A percentile compares a stretch with the other conserved stretches of the same genome.
phyloP scores from a whole-genome alignment of 2,113 vertebrate species.

The Pitta sordida region DNA sequence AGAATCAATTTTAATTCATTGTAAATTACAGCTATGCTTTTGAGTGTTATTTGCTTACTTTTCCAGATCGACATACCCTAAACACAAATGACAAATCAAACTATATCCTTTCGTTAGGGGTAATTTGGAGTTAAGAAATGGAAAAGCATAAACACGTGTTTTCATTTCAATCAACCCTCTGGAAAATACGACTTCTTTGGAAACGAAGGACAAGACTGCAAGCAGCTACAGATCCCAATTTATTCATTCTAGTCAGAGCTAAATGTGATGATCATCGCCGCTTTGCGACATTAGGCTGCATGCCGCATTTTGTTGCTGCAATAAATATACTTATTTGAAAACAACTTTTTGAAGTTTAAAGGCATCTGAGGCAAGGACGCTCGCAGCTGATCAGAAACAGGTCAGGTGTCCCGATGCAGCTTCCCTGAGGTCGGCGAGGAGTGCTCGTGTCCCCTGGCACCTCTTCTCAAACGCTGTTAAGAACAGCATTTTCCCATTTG shows the following conservation, averaged over 20 bases:
- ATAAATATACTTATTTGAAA: neutral
- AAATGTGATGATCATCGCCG: neutral
- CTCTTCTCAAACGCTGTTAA: neutral
- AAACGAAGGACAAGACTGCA: conserved; percentile 11
- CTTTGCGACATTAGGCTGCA: neutral
- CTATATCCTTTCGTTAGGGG: conserved; percentile 39
- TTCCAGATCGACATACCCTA: conserved; percentile 57
- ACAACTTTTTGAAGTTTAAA: conserved; percentile 49
- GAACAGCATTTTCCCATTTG: neutral
- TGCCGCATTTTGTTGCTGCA: neutral
- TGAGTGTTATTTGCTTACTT: conserved; percentile 78
- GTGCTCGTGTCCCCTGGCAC: neutral
- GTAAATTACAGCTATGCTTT: conserved; percentile 80
- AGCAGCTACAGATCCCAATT: neutral
- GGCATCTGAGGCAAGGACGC: neutral
- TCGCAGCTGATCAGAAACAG: neutral
- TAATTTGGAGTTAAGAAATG: conserved; percentile 35
- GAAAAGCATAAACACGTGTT: conserved; percentile 29
- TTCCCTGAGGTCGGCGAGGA: neutral
- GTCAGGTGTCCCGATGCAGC: neutral
- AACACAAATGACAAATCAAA: conserved; percentile 50
- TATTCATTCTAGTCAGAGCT: neutral
- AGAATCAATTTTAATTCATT: conserved; percentile 86
- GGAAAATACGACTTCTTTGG: neutral
- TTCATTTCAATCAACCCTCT: conserved; percentile 29